These are phyloP conservation scores for Atherinosoma microstoma DNA, from an alignment of 2,797 vertebrate genomes.

Conservation along the genomic window DNA sequence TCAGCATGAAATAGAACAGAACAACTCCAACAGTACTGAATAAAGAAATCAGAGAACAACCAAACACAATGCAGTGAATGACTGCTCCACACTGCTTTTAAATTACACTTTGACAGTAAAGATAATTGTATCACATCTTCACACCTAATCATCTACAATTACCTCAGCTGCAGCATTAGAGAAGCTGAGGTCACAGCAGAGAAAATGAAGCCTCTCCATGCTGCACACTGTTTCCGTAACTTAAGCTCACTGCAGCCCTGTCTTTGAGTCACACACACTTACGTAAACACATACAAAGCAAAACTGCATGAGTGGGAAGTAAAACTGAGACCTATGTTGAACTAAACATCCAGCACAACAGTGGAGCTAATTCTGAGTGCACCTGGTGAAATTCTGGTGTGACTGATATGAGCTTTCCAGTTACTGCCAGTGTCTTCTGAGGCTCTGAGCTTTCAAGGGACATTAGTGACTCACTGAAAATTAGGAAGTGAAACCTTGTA, in stretches of 20 bases:
- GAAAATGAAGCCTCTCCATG: conserved; percentile 29
- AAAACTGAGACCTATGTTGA: conserved; percentile 62
- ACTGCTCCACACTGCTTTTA: not conserved
- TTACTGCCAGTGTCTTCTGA: conserved; percentile 23
- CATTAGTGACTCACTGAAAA: conserved; percentile 56
- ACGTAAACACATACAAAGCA: conserved; percentile 11
- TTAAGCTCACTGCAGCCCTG: conserved; percentile 36
- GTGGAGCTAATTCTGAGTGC: conserved; percentile 28
- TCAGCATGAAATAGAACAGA: conserved; percentile 3
- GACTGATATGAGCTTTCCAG: conserved; percentile 42
- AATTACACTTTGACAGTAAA: not conserved
- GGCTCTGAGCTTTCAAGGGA: conserved; percentile 50
- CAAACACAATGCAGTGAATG: not conserved
- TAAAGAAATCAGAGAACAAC: not conserved
- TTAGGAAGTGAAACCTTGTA: conserved; percentile 69
- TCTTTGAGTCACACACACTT: conserved; percentile 25
- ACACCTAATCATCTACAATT: conserved; percentile 14
- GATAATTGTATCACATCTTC: conserved; percentile 9
- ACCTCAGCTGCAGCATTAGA: conserved; percentile 18
- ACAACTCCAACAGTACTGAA: not conserved
- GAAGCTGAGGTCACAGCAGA: conserved; percentile 42
- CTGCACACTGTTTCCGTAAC: conserved; percentile 31
- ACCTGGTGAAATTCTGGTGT: conserved; percentile 32
- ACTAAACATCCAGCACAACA: conserved; percentile 29
- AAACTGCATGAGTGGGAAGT: conserved; percentile 54